A percentile compares a stretch with the other conserved stretches of the same genome.
These are phyloP conservation scores for Harpalus rufipes DNA, from an alignment of 2,888 invertebrate species.

Conservation along the genomic window DNA sequence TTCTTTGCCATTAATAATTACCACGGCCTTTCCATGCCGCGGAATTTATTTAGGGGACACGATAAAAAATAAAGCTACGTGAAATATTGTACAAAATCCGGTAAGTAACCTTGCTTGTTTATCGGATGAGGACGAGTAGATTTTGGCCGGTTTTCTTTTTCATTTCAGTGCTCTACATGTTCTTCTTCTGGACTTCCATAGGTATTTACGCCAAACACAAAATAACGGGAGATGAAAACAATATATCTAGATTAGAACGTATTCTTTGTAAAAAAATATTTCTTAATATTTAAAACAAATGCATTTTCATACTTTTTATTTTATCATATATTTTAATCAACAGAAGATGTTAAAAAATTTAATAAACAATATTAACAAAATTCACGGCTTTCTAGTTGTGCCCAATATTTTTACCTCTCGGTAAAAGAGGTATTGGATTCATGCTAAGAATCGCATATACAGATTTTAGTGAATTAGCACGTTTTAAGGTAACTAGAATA, in stretches of 20 bases:
- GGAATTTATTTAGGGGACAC: constrained; percentile 43
- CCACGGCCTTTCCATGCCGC: constrained; percentile 20
- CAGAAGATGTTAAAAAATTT: no score
- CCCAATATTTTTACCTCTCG: no score
- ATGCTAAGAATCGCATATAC: no score
- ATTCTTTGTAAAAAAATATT: not conserved
- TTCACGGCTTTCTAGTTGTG: no score
- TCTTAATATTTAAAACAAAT: not conserved
- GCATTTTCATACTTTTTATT: no score
- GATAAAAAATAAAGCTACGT: constrained; percentile 44
- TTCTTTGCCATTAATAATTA: constrained; percentile 58
- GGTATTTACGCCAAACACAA: not conserved
- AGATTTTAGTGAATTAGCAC: no score
- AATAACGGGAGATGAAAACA: not conserved
- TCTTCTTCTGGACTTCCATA: not conserved
- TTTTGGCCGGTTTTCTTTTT: constrained; percentile 18
- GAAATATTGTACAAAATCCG: constrained; percentile 35
- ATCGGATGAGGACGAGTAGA: constrained; percentile 13
- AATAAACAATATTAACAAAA: no score
- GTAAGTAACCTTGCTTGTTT: constrained; percentile 40
- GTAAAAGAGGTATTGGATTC: no score
- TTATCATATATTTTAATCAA: no score
- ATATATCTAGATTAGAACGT: not conserved
- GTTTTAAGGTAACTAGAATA: no score
- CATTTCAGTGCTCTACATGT: constrained; percentile 5